These are phyloP conservation scores for Periophthalmus modestus DNA, from an alignment of 2,113 vertebrate genomes.

Conservation along the genomic window DNA sequence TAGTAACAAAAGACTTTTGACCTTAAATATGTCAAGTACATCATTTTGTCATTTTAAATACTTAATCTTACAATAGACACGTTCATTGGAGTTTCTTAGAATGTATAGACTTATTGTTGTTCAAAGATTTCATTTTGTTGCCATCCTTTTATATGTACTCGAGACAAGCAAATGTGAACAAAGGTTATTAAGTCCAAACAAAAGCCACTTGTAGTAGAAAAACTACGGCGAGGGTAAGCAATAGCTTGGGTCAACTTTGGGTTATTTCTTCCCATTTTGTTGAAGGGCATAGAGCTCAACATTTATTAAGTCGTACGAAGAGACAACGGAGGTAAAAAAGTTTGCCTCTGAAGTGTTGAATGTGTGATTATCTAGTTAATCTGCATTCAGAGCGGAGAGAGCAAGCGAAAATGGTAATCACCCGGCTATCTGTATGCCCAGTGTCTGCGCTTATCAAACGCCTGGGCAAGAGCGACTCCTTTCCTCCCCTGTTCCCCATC, in stretches of 20 bases:
- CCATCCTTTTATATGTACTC: conserved; percentile 22
- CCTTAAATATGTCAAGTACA: conserved; percentile 11
- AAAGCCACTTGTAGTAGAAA: conserved; percentile 34
- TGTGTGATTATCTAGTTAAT: conserved; percentile 69
- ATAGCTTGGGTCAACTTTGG: conserved; percentile 29
- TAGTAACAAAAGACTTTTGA: conserved; percentile 24
- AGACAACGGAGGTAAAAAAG: conserved; percentile 48
- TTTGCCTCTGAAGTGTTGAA: conserved; percentile 54
- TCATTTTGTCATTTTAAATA: not conserved
- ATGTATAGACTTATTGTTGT: not conserved
- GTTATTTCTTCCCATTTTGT: conserved; percentile 51
- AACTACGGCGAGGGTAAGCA: conserved; percentile 11
- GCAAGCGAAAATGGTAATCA: conserved; percentile 66
- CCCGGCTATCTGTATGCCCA: conserved; percentile 64
- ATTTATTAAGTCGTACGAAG: conserved; percentile 53
- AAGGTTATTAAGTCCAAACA: conserved; percentile 21
- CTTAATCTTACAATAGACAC: not conserved
- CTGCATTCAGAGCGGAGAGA: conserved; percentile 67
- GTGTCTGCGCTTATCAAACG: conserved; percentile 69
- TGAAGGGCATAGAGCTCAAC: conserved; percentile 39
- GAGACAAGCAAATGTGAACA: conserved; percentile 15
- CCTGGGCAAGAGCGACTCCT: conserved; percentile 44
- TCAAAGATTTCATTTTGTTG: conserved; percentile 16
- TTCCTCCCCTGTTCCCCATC: conserved; percentile 46
- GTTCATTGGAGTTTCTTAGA: not conserved